phyloP scores from a whole-genome alignment of 2,888 invertebrate species.

The Drosophila hamatofila region DNA sequence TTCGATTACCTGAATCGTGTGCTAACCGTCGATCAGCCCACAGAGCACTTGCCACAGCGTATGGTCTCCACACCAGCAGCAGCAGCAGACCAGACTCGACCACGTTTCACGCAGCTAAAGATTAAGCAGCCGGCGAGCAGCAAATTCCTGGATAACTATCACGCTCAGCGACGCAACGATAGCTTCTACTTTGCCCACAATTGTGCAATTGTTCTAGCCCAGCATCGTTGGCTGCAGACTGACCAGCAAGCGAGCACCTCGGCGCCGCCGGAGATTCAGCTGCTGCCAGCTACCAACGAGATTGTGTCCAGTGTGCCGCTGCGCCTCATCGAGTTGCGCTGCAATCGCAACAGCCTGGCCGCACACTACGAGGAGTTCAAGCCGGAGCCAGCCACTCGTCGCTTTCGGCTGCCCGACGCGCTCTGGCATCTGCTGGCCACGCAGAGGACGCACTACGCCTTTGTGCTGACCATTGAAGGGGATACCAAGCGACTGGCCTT shows the following conservation, averaged over 20 bases:
- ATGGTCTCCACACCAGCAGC: constrained; percentile 55
- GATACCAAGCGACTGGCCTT: constrained; percentile 74
- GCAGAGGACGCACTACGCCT: constrained; percentile 74
- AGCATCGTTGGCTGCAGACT: constrained; percentile 83
- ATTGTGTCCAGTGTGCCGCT: constrained; percentile 63
- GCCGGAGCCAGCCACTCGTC: constrained; percentile 24
- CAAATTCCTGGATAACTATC: constrained; percentile 82
- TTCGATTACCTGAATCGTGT: constrained; percentile 93
- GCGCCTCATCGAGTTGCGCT: constrained; percentile 83
- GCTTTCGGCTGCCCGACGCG: constrained; percentile 65
- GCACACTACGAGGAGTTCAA: constrained; percentile 78
- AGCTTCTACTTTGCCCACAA: constrained; percentile 83
- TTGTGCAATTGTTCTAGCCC: constrained; percentile 81
- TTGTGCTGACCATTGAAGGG: constrained; percentile 78
- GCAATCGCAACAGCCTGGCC: constrained; percentile 78
- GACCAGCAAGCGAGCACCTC: constrained; percentile 6
- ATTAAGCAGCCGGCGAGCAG: constrained; percentile 45
- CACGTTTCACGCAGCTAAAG: constrained; percentile 82
- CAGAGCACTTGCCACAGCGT: constrained; percentile 83
- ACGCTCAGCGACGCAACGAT: constrained; percentile 82
- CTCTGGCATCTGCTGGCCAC: constrained; percentile 65
- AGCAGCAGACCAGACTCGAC: constrained; percentile 23
- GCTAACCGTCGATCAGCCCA: constrained; percentile 88
- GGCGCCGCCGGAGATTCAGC: constrained; percentile 33
- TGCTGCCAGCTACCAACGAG: constrained; percentile 38